phyloP scores from a whole-genome alignment of 1,140 invertebrate genomes.

The Ips nitidus region DNA sequence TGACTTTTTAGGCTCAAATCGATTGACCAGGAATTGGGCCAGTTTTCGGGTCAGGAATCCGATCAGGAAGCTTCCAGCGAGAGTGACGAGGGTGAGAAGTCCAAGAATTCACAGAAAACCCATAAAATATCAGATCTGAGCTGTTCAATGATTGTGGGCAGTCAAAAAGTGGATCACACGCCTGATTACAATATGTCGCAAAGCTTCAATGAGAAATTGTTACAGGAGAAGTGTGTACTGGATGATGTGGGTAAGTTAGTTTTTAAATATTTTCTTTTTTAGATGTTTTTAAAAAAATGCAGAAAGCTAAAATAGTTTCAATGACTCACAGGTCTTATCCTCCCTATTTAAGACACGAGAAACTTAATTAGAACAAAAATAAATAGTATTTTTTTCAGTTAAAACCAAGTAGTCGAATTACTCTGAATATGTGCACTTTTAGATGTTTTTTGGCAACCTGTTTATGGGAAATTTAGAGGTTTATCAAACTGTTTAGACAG shows the following conservation, averaged over 20 bases:
- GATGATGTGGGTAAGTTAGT: slow-evolving; percentile 43
- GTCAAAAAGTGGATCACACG: slow-evolving; percentile 38
- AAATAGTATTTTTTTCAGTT: slow-evolving; percentile 5
- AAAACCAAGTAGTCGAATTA: no score
- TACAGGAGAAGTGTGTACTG: slow-evolving; percentile 49
- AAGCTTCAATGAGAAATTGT: slow-evolving; percentile 51
- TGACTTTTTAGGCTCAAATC: slow-evolving; percentile 35
- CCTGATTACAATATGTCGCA: slow-evolving; percentile 50
- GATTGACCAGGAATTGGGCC: slow-evolving; percentile 44
- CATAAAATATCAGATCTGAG: slow-evolving; percentile 45
- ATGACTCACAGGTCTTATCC: no score
- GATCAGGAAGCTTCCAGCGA: slow-evolving; percentile 50
- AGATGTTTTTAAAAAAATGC: no score
- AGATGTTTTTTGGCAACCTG: no score
- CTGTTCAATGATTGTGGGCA: slow-evolving; percentile 47
- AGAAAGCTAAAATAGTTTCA: no score
- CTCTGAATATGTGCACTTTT: no score
- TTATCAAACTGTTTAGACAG: no score
- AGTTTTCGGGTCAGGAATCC: slow-evolving; percentile 44
- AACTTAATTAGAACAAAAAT: not conserved
- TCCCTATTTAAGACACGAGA: not conserved
- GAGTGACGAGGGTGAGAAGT: slow-evolving; percentile 49
- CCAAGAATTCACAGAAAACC: slow-evolving; percentile 41
- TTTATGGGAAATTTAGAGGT: no score
- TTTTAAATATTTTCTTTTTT: not conserved